These are phyloP conservation scores for Bothrops alternatus DNA, from an alignment of 2,797 vertebrate species.

Conservation along the genomic window DNA sequence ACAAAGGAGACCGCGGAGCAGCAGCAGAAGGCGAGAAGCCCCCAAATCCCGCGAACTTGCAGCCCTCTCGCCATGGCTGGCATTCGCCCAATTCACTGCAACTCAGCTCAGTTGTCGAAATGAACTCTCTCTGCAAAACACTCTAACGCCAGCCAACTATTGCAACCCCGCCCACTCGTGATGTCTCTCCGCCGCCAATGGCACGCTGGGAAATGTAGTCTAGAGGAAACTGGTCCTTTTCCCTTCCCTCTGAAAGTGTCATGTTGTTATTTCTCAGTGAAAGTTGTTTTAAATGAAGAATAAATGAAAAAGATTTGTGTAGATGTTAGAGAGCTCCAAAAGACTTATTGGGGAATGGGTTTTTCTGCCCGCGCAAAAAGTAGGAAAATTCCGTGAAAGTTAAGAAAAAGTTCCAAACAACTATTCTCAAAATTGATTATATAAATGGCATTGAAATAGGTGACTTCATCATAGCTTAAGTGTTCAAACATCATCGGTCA, in stretches of 20 bases:
- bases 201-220: slow-evolving; percentile 55
- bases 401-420: background rate
- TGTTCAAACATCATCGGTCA: background rate
- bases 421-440: background rate
- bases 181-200: background rate
- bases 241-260: background rate
- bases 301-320: background rate
- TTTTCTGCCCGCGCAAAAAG: background rate
- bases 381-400: background rate
- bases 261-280: background rate
- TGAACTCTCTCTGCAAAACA: too few species aligned
- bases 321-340: background rate
- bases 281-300: background rate
- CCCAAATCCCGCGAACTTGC: background rate
- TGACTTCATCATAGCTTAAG: background rate
- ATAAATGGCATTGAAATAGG: background rate
- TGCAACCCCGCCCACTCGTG: background rate
- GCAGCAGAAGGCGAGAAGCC: background rate
- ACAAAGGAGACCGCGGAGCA: background rate
- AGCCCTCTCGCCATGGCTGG: accelerated
- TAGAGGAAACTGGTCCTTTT: too few species aligned
- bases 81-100: background rate
- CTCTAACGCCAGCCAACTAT: background rate
- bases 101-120: background rate
- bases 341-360: background rate